Evolutionary conservation across 1,140 invertebrate genomes (phyloP).

Genomic region (Drosophila erecta): DNA sequence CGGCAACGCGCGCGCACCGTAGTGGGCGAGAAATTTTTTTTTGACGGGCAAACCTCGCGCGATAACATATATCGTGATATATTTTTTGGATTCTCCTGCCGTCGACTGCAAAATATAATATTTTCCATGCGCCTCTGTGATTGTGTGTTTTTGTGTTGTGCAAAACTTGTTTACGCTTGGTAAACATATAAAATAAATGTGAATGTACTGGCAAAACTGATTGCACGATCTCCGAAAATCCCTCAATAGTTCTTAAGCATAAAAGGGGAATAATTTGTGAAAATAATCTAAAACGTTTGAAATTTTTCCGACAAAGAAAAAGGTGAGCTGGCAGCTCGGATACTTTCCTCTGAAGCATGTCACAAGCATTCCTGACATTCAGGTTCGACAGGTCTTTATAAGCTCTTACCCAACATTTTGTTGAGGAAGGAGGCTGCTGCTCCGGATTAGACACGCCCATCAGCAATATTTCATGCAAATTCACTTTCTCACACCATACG

Average conservation of each 20-base stretch:
- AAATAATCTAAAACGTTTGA: constrained; percentile 7
- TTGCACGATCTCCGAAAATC: not conserved
- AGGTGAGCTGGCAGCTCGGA: constrained; percentile 16
- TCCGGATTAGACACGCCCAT: constrained; percentile 8
- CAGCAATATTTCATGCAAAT: constrained; percentile 37
- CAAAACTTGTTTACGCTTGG: not conserved
- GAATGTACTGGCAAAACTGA: constrained; percentile 6
- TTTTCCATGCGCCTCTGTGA: constrained; percentile 6
- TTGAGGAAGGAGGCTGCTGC: constrained; percentile 6
- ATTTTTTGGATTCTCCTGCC: constrained; percentile 8
- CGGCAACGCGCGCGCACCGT: constrained; percentile 16
- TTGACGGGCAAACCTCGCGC: constrained; percentile 9
- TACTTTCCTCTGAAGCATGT: not conserved
- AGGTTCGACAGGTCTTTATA: constrained; percentile 6
- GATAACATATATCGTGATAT: constrained; percentile 8
- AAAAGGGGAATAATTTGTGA: constrained; percentile 2
- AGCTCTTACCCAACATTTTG: constrained; percentile 21
- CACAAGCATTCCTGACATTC: constrained; percentile 20
- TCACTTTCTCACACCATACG: constrained; percentile 5
- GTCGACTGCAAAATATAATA: constrained; percentile 3
- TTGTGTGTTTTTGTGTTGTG: constrained; percentile 2
- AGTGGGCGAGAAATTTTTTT: constrained; percentile 10
- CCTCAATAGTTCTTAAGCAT: constrained; percentile 11
- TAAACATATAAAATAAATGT: constrained; percentile 5
- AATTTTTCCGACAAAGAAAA: constrained; percentile 3